Percentiles rank a stretch among this genome's conserved stretches.
Conservation (phyloP, 2,888 invertebrate species). For the Drosophila imparisetae region DNA sequence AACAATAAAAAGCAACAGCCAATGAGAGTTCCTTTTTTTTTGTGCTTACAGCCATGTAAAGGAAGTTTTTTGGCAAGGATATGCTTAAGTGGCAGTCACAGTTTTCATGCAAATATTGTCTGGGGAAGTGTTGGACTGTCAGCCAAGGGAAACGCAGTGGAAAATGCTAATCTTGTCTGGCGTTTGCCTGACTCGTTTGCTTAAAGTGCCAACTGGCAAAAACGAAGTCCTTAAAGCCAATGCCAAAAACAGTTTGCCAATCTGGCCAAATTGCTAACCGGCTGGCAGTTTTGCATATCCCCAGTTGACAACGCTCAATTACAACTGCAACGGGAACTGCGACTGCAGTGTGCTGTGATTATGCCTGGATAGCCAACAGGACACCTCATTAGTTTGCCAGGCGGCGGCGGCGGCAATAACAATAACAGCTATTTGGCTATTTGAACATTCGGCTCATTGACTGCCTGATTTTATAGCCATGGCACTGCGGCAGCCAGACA, state of each 20-base stretch:
- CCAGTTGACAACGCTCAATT: conserved; percentile 52
- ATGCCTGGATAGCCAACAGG: conserved; percentile 61
- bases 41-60: conserved; percentile 30
- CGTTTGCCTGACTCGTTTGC: conserved; percentile 11
- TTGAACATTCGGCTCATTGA: conserved; percentile 71
- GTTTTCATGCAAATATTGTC: conserved; percentile 76
- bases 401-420: conserved; percentile 57
- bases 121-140: conserved; percentile 57
- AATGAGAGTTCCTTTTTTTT: conserved; percentile 12
- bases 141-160: conserved; percentile 7
- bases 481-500: conserved; percentile 22
- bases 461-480: conserved; percentile 72
- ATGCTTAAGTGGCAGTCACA: conserved; percentile 76
- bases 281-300: conserved; percentile 11
- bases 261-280: conserved; percentile 29
- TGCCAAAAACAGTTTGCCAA: conserved; percentile 19
- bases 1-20: conserved; percentile 61
- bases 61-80: conserved; percentile 71
- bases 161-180: conserved; percentile 41
- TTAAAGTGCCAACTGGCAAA: conserved; percentile 20
- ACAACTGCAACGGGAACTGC: conserved; percentile 46
- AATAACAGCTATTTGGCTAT: conserved; percentile 59
- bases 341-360: conserved; percentile 35
- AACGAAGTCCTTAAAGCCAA: conserved; percentile 27
- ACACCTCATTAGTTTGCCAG: conserved; percentile 75